Evolutionary conservation across 1,140 invertebrate species (phyloP).

Genomic region (Bombus fervidus): DNA sequence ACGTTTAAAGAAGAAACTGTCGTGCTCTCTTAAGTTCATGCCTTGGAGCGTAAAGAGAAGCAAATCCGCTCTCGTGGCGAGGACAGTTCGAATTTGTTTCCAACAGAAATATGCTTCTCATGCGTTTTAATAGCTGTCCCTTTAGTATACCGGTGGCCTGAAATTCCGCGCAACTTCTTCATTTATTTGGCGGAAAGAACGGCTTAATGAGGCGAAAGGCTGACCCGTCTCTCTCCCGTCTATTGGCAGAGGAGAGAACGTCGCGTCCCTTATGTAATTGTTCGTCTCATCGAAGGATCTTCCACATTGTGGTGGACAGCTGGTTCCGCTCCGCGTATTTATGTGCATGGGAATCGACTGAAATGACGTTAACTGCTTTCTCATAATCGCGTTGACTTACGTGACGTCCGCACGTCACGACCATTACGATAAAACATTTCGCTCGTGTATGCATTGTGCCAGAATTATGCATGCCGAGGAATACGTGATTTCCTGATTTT

Average conservation of each 20-base stretch:
- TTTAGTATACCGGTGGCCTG: not conserved
- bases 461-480: slow-evolving; percentile 10
- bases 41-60: not conserved
- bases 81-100: not conserved
- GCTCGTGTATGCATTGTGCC: slow-evolving; percentile 31
- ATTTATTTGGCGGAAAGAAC: slow-evolving; percentile 5
- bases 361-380: slow-evolving; percentile 62
- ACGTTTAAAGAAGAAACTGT: not conserved
- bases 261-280: slow-evolving; percentile 49
- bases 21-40: not conserved
- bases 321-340: slow-evolving; percentile 56
- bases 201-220: slow-evolving; percentile 50
- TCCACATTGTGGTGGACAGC: slow-evolving; percentile 35
- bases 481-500: slow-evolving; percentile 30
- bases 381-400: slow-evolving; percentile 60
- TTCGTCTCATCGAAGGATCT: slow-evolving; percentile 38
- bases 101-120: slow-evolving; percentile 9
- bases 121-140: slow-evolving; percentile 18
- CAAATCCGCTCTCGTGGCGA: not conserved
- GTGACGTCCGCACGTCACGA: slow-evolving; percentile 28
- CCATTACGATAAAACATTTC: slow-evolving; percentile 40
- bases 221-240: not conserved
- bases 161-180: slow-evolving; percentile 6
- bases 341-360: slow-evolving; percentile 65
- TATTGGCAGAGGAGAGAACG: slow-evolving; percentile 2